Base-by-base conservation (phyloP, 2,113 vertebrate genomes). In the Chloropsis cyanopogon region DNA sequence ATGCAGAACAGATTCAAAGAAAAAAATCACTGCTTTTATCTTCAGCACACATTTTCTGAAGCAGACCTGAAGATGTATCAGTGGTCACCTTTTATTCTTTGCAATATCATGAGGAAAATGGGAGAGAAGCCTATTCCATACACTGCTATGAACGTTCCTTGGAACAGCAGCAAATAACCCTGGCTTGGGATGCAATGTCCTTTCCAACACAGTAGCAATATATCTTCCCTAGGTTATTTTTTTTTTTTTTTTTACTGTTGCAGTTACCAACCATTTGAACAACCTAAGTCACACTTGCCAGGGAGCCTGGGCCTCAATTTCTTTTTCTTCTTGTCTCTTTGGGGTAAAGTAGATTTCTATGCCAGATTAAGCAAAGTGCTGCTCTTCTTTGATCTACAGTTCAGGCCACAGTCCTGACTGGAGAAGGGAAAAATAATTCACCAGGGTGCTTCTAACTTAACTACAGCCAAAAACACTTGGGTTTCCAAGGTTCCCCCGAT, bases 311-410 rank as follows among this genome's bases (percentile, higher is more conserved):
- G 72, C 75, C 82, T 84, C 77, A 59, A 88, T 46, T 93, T 94
- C 96, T 97, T 93, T 97, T 86, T 46, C 50, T 95, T 96, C 95
- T 70, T 77, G 80, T 46, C 65, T 95, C 95, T 94, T 86, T 69
- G 42, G 65, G 46, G 90, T 97, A 96, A 96, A 92, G 96, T 90
- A 92, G 95, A 79, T 86, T 95, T 82, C 59, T 95, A 96, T 93
- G 96, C 97, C 97, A 97, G 93, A 84, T 89, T 92, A 91, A 77
- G 69, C 90, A 70, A 96, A 97, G 97, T 96, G 97, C 92, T 96
- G 90, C 90, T 97, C 44, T 50, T 96, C 98, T 98, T 98, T 98
- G 97, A 98, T 98, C 98, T 98, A 95, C 86, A 97, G 92, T 96
- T 95, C 94, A 97, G 97, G 97, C 61, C 56, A 73, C 53, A 82